phyloP scores from a whole-genome alignment of 2,113 vertebrate species.

The Cygnus atratus region DNA sequence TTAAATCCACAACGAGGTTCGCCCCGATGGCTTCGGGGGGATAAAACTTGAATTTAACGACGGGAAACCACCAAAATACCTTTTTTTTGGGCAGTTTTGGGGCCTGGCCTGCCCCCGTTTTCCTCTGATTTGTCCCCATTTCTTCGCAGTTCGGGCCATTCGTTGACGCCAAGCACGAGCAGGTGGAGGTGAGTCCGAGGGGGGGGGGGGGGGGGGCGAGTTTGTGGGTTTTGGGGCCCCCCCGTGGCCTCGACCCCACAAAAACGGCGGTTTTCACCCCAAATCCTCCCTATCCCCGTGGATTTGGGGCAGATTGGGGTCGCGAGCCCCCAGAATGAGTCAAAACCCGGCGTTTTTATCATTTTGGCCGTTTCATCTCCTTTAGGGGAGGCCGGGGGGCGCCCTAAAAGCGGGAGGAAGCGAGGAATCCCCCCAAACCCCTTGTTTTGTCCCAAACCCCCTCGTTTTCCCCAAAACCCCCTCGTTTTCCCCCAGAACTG shows the following conservation, averaged over 20 bases:
- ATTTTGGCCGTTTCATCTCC: too few relatives aligned
- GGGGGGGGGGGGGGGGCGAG: background rate
- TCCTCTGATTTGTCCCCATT: background rate
- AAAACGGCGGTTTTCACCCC: too few relatives aligned
- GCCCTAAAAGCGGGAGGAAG: rapidly evolving
- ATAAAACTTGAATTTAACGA: too few relatives aligned
- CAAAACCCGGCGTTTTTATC: too few relatives aligned
- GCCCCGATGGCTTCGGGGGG: too few relatives aligned
- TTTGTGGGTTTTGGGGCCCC: rapidly evolving
- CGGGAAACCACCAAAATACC: too few relatives aligned
- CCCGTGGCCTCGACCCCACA: too few relatives aligned
- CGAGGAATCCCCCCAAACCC: rapidly evolving
- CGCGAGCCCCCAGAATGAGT: too few relatives aligned
- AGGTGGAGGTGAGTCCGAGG: slow-evolving; percentile 84
- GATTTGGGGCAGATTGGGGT: background rate
- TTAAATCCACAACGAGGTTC: too few relatives aligned
- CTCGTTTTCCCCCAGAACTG: slow-evolving; percentile 67
- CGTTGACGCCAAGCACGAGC: slow-evolving; percentile 90
- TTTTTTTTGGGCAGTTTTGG: too few relatives aligned
- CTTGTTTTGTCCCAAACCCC: rapidly evolving
- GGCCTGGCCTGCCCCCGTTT: background rate
- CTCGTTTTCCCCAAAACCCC: rapidly evolving
- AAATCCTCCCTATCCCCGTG: rapidly evolving
- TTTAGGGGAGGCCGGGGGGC: too few relatives aligned
- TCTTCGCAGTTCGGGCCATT: slow-evolving; percentile 87